Evolutionary conservation across 2,113 vertebrate genomes (phyloP), one percentile per base, ranked within the genome.

Genomic region (Phycodurus eques): DNA sequence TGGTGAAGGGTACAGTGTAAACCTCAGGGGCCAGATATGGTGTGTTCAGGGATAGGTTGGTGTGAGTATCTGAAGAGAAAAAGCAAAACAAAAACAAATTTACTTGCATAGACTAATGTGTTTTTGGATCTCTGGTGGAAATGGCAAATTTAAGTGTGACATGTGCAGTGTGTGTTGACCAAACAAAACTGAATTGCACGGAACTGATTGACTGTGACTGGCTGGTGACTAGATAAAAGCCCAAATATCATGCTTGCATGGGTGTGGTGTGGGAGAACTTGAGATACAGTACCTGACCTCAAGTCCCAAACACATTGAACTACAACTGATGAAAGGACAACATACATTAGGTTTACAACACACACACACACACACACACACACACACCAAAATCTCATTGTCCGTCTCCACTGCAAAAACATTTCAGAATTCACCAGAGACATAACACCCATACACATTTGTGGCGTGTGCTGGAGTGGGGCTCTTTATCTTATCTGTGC

Each of bases 1-100:
- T 94, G 78, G 92, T 90, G 70, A 95, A 91, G 0, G 93, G 93
- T 63, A 94, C 90, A 1, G 82, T 71, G 59, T 94, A 90, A 56
- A 95, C 86, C 47, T 93, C 91, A 0, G 93, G 93, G 59, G 94
- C 88, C 79, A 96, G 82, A 88, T 93, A 91, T 0, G 89, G 89
- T 57, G 92, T 90, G 76, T 92, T 94, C 82, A 94, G 79, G 46
- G 93, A 93, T 70, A 95, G 92, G 82, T 91, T 94, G 65, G 91
- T 94, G 49, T 94, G 93, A 31, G 92, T 94, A 78, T 91, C 94
- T 96, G 82, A 61, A 46, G 76, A 11, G 82, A 70, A 17, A 76
- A 71, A 68, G 77, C 7, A 82, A 85, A 69, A 33, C 72, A 70
- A 64, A 51, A 5, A 68, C n/a, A 31, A 2, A 33, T 2, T 57